These are phyloP conservation scores for Paedocypris micromegethes DNA, from an alignment of 2,797 vertebrate genomes.

Conservation along the genomic window DNA sequence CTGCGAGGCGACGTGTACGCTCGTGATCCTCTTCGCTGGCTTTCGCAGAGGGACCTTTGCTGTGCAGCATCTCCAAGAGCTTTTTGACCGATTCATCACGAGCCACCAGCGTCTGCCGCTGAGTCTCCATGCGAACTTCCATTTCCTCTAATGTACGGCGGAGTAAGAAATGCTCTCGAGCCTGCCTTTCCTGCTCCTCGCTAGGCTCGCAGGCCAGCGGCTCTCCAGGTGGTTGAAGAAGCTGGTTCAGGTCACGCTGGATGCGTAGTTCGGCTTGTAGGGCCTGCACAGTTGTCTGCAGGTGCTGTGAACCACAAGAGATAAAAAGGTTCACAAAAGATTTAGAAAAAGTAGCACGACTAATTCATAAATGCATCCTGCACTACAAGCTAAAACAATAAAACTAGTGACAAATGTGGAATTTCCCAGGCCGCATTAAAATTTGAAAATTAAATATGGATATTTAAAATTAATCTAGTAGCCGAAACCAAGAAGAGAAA, in stretches of 20 bases:
- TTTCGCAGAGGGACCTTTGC: constrained; percentile 92
- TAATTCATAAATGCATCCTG: no score
- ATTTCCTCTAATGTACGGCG: constrained; percentile 97
- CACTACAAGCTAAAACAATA: no score
- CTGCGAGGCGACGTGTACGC: constrained; percentile 87
- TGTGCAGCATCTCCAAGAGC: constrained; percentile 97
- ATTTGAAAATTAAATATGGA: no score
- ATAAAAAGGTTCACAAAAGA: neutral
- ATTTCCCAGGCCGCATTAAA: no score
- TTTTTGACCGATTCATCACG: constrained; percentile 98
- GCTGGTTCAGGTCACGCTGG: constrained; percentile 92
- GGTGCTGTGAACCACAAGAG: constrained; percentile 73
- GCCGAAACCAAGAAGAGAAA: no score
- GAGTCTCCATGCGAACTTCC: constrained; percentile 94
- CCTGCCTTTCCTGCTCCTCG: constrained; percentile 93
- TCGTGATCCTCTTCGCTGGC: constrained; percentile 95
- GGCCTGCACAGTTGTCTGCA: constrained; percentile 97
- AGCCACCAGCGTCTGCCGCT: constrained; percentile 93
- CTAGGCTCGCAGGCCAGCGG: constrained; percentile 82
- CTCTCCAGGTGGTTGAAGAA: constrained; percentile 78
- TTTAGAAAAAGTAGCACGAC: neutral
- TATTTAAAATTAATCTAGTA: no score
- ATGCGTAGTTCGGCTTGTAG: constrained; percentile 91
- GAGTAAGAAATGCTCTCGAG: constrained; percentile 93
- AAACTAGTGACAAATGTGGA: no score